Evolutionary conservation across 2,888 invertebrate species (phyloP).

Genomic region (Drosophila pseudotakahashii): DNA sequence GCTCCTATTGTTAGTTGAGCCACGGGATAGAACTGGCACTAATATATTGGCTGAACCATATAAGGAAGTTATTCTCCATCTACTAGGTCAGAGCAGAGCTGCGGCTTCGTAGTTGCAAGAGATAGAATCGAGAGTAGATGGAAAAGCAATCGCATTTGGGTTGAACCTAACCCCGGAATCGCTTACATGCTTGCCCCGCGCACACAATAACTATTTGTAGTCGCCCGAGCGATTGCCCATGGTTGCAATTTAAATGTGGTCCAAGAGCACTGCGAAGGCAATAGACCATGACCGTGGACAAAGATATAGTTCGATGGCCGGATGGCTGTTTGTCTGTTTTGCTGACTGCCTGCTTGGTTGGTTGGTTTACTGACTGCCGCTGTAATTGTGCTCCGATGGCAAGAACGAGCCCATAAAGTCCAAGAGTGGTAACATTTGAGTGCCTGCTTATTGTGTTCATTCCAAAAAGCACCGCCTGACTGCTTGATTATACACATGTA

Average conservation of each 20-base stretch:
- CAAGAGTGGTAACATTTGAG: conserved; percentile 53
- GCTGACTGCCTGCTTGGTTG: conserved; percentile 33
- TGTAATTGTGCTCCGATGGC: conserved; percentile 72
- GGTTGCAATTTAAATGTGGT: conserved; percentile 50
- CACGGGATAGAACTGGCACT: too few species aligned
- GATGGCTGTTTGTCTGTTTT: conserved; percentile 49
- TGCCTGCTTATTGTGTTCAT: conserved; percentile 50
- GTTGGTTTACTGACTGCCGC: conserved; percentile 49
- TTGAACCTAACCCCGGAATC: background rate
- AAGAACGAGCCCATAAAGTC: conserved; percentile 51
- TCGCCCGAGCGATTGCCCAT: background rate
- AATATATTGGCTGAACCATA: too few species aligned
- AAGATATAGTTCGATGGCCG: conserved; percentile 63
- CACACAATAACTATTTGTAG: background rate
- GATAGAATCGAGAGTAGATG: background rate
- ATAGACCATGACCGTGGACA: conserved; percentile 74
- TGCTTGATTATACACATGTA: conserved; percentile 39
- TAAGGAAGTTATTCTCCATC: background rate
- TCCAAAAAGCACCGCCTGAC: conserved; percentile 53
- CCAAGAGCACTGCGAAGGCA: conserved; percentile 63
- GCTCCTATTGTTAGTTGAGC: too few species aligned
- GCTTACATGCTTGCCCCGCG: background rate
- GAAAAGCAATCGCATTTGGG: background rate
- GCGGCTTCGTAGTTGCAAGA: background rate
- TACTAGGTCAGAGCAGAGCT: background rate